Evolutionary conservation across 2,888 invertebrate species (phyloP), one percentile per base, ranked within the genome.

Genomic region (Agrochola lota): DNA sequence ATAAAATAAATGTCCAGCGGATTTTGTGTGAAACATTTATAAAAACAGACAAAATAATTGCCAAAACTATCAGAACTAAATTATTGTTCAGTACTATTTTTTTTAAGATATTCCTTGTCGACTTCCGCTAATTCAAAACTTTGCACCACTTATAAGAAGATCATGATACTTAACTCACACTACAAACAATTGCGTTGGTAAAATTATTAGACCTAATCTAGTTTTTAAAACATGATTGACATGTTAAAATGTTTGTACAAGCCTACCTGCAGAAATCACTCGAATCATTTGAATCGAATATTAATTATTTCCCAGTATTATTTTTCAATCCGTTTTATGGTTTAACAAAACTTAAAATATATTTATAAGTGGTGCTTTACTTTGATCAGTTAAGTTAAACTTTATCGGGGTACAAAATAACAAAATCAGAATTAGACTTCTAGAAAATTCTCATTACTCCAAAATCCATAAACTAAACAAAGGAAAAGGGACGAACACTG

Each of bases 401-500:
- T 26, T 26, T 15, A 70, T 30, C 52, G 17, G 59, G 40, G 40
- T 83, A 83, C 46, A 83, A 83, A 78, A 83, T 84, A 69, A 69
- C 70, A 75, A 74, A 82, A 74, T 30, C 64, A 80, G 81, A 74
- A 73, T 7, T 43, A 52, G 23, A 59, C 17, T 71, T 69, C 55
- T 66, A 81, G 43, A 57, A 80, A 60, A 69, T 49, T 74, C 35
- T 49, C 43, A 55, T 57, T 68, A 60, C 55, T 63, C 46, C 26
- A 72, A n/a, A 74, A 70, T 49, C 35, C 55, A 74, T 15, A 69
- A 82, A 85, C 0, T 40, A 64, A 74, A 49, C 46, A 46, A 8
- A 55, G 20, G 17, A 64, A 59, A 26, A 46, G 46, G 40, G 66
- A 67, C 70, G 55, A 67, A 73, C 20, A 86, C 66, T 86, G 59